Base-by-base conservation (phyloP, 92 coral and sea anemone genomes). In the Anthopleura xanthogrammica region DNA sequence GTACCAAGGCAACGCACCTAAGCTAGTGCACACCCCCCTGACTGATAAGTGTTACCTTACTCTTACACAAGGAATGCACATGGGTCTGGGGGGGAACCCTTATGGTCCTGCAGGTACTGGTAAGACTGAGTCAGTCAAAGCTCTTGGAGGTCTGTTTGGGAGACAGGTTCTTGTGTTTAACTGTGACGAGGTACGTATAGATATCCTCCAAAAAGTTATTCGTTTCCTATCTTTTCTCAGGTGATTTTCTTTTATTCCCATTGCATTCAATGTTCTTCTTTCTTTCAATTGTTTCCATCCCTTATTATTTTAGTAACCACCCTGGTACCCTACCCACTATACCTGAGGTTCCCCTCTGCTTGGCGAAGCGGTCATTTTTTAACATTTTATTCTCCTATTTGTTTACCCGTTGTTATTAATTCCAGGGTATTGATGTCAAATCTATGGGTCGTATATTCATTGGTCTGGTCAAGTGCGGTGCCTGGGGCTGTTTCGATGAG, bases 401-500 rank as follows among this genome's bases (percentile, higher is more conserved):
- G 41, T 77, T 36, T 29, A 29, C 36, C 36, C 36, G 36, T 20
- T 72, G 41, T 70, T 36, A 10, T 41, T 46, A 20, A 74, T 6
- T 58, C 22, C 52, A 95, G 99, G 99, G 99, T 56, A 97, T 97
- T 60, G 99, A 97, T 83, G 99, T 97, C 82, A 97, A 97, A 82
- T 97, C 99, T 9, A 97, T 97, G 99, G 99, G 99, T 84, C 99
- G 99, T 83, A 97, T 97, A 72, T 97, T 97, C 78, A 97, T 97
- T 68, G 99, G 99, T 5, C 86, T 97, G 88, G 99, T 97, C 16
- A 97, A 97, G 85, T 97, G 99, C 80, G 99, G 99, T 46, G 99
- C 99, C 23, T 97, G 99, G 99, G 99, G 99, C 23, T 97, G 99
- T 56, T 97, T 97, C 89, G 99, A 97, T 75, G 99, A 97, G 92